phyloP scores from a whole-genome alignment of 2,888 invertebrate species.

The Cremastobaeus sp. region DNA sequence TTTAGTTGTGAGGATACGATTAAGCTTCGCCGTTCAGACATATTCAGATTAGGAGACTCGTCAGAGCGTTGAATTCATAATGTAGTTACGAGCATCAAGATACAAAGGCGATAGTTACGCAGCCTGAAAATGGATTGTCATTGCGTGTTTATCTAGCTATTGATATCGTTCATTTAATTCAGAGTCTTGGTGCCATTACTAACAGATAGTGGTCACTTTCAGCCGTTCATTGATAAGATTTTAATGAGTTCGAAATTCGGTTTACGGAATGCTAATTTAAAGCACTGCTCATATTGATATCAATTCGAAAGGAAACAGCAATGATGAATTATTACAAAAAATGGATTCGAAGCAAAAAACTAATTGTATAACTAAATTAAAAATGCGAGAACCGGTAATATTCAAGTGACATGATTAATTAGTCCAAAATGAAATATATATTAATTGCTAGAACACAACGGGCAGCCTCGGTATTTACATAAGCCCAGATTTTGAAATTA shows the following conservation, averaged over 20 bases:
- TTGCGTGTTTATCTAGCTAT: constrained; percentile 7
- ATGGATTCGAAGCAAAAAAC: no score
- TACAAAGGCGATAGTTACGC: constrained; percentile 18
- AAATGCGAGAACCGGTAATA: no score
- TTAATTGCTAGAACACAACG: no score
- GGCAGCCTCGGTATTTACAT: background rate
- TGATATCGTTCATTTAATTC: background rate
- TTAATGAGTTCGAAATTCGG: no score
- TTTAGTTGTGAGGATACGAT: background rate
- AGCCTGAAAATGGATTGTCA: constrained; percentile 12
- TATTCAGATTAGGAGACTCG: constrained; percentile 5
- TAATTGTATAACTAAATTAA: no score
- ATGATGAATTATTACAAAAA: no score
- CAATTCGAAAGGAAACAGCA: no score
- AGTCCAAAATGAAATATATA: no score
- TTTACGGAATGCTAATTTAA: no score
- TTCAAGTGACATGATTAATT: no score
- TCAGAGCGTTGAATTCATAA: constrained; percentile 16
- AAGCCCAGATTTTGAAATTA: background rate
- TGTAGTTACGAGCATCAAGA: constrained; percentile 4
- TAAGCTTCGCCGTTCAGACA: background rate
- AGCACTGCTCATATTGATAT: no score
- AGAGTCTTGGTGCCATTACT: background rate
- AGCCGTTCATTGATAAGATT: no score
- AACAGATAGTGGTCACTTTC: background rate